phyloP scores from a whole-genome alignment of 1,140 invertebrate genomes.

The Drosophila athabasca region DNA sequence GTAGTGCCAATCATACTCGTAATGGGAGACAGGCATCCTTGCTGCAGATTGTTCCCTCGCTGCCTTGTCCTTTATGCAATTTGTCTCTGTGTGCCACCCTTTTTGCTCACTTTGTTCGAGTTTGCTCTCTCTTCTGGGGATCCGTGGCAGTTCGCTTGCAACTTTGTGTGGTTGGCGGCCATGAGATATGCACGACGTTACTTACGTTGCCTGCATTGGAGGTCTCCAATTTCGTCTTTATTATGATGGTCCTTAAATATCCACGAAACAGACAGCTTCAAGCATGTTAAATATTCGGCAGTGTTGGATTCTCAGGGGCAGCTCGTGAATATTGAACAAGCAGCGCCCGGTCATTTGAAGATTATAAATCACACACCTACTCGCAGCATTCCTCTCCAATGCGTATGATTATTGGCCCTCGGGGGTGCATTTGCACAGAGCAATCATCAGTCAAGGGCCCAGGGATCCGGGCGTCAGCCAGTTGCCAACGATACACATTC shows the following conservation, averaged over 20 bases:
- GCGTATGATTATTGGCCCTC: neutral
- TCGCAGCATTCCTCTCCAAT: neutral
- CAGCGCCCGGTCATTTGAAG: conserved; percentile 14
- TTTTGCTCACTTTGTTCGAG: conserved; percentile 33
- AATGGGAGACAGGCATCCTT: too few species aligned
- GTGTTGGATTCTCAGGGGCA: neutral
- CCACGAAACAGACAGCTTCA: conserved; percentile 38
- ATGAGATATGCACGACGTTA: conserved; percentile 6
- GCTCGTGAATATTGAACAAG: conserved; percentile 21
- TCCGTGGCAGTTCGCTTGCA: neutral
- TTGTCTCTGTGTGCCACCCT: conserved; percentile 54
- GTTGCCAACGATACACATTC: neutral
- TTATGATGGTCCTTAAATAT: conserved; percentile 63
- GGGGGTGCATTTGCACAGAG: conserved; percentile 6
- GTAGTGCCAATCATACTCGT: too few species aligned
- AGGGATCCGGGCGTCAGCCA: neutral
- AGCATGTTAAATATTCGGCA: conserved; percentile 47
- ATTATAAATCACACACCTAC: conserved; percentile 20
- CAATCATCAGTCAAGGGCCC: conserved; percentile 9
- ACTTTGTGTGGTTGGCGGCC: conserved; percentile 32
- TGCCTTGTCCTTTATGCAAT: conserved; percentile 60
- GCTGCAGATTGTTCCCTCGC: too few species aligned
- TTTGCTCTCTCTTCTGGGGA: conserved; percentile 2
- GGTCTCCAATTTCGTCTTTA: conserved; percentile 31
- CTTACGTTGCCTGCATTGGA: conserved; percentile 48